Percentiles rank a stretch among this genome's conserved stretches.
Evolutionary conservation across 2,113 vertebrate species (phyloP).

Genomic region (Fulmarus glacialis): DNA sequence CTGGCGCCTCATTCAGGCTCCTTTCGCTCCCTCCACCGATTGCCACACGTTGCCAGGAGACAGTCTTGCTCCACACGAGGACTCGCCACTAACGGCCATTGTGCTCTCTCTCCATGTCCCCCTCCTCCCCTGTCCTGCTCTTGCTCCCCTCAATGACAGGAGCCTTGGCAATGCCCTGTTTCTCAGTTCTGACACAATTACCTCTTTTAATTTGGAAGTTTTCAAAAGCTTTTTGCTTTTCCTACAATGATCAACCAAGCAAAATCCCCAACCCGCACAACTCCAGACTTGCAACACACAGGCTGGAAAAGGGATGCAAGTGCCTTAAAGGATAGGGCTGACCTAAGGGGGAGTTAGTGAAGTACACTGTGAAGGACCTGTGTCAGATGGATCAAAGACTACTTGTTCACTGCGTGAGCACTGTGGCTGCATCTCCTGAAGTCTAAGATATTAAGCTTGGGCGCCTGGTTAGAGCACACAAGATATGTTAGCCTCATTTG

Average conservation of each 20-base stretch:
- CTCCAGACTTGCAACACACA: background rate
- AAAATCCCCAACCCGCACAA: background rate
- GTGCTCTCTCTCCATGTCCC: background rate
- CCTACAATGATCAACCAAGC: background rate
- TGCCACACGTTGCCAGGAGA: slow-evolving; percentile 56
- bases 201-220: background rate
- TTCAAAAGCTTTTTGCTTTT: background rate
- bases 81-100: background rate
- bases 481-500: background rate
- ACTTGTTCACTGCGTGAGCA: background rate
- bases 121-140: background rate
- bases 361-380: too few species aligned
- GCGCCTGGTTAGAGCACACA: background rate
- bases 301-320: background rate
- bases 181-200: slow-evolving; percentile 3
- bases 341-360: background rate
- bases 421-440: background rate
- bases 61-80: background rate
- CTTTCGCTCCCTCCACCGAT: background rate
- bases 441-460: background rate
- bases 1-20: background rate
- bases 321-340: background rate
- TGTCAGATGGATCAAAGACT: background rate
- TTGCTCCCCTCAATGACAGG: background rate
- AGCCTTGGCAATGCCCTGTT: slow-evolving; percentile 19